phyloP scores from a whole-genome alignment of 2,797 vertebrate genomes.

The Cottoperca gobio region DNA sequence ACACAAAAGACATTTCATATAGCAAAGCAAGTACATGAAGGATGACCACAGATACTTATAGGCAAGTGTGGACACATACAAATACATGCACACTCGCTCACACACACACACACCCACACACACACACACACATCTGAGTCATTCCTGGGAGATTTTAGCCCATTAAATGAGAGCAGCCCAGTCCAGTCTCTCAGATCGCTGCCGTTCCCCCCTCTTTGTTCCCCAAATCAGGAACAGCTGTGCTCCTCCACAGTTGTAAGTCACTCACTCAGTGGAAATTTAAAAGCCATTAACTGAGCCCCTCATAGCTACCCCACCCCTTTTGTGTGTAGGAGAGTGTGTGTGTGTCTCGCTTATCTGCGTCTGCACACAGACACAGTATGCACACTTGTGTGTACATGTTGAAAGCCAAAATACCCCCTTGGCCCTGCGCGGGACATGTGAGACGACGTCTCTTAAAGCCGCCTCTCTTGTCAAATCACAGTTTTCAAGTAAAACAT shows the following conservation, averaged over 20 bases:
- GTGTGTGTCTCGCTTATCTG: slow-evolving; percentile 57
- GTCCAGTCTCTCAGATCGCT: slow-evolving; percentile 82
- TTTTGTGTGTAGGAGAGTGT: slow-evolving; percentile 39
- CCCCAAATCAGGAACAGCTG: slow-evolving; percentile 86
- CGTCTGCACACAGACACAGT: slow-evolving; percentile 44
- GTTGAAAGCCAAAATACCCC: slow-evolving; percentile 47
- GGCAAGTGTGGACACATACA: slow-evolving; percentile 43
- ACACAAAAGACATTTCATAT: slow-evolving; percentile 43
- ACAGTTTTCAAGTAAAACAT: slow-evolving; percentile 38
- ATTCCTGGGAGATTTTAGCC: slow-evolving; percentile 77
- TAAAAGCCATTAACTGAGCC: slow-evolving; percentile 83
- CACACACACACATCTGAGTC: slow-evolving; percentile 63
- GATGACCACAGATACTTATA: slow-evolving; percentile 64
- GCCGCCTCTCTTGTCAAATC: slow-evolving; percentile 37
- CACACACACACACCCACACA: slow-evolving; percentile 42
- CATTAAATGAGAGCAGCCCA: slow-evolving; percentile 77
- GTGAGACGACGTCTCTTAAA: slow-evolving; percentile 35
- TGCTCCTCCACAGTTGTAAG: slow-evolving; percentile 85
- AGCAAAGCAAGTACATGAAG: slow-evolving; percentile 55
- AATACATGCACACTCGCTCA: slow-evolving; percentile 7
- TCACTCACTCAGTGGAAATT: slow-evolving; percentile 85
- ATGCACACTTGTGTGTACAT: slow-evolving; percentile 37
- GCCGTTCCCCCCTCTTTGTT: slow-evolving; percentile 79
- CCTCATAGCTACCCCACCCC: slow-evolving; percentile 74
- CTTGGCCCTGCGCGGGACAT: slow-evolving; percentile 14